Evolutionary conservation across 2,113 vertebrate genomes (phyloP).

Genomic region (Grammomys dolichurus): DNA sequence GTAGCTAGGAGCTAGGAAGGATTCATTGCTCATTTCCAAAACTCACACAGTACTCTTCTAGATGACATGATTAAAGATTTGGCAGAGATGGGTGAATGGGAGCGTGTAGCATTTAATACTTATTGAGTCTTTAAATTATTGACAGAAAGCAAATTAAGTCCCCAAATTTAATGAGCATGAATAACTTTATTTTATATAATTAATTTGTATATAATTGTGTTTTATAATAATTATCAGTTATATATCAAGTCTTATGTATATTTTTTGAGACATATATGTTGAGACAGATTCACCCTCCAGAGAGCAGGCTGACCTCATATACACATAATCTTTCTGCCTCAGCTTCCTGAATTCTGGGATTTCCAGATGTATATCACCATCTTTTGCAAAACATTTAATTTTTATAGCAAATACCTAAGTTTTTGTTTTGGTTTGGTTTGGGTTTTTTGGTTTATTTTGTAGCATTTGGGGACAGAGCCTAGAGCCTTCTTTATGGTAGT

Average conservation of each 20-base stretch:
- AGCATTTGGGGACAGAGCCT: not conserved
- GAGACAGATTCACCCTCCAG: not conserved
- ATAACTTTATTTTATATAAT: not conserved
- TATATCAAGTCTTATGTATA: not conserved
- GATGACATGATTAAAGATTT: not conserved
- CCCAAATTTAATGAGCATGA: not conserved
- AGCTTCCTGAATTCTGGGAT: not conserved
- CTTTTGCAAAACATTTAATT: not conserved
- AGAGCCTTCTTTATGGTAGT: not conserved
- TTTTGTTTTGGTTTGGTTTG: not conserved
- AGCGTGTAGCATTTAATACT: not conserved
- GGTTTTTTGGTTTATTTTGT: not conserved
- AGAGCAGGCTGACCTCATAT: not conserved
- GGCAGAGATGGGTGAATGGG: too few relatives aligned
- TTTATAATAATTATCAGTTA: not conserved
- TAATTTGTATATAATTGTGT: not conserved
- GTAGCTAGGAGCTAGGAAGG: not conserved
- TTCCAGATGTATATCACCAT: not conserved
- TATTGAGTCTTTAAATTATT: slow-evolving; percentile 26
- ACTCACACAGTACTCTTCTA: not conserved
- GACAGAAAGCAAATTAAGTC: not conserved
- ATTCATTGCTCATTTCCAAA: slow-evolving; percentile 10
- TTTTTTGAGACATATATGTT: not conserved
- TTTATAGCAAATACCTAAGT: not conserved
- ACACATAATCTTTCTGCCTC: not conserved